Percentiles rank a stretch among this genome's conserved stretches.
Conservation (phyloP, 2,888 invertebrate species). For the Drosophila subsilvestris region DNA sequence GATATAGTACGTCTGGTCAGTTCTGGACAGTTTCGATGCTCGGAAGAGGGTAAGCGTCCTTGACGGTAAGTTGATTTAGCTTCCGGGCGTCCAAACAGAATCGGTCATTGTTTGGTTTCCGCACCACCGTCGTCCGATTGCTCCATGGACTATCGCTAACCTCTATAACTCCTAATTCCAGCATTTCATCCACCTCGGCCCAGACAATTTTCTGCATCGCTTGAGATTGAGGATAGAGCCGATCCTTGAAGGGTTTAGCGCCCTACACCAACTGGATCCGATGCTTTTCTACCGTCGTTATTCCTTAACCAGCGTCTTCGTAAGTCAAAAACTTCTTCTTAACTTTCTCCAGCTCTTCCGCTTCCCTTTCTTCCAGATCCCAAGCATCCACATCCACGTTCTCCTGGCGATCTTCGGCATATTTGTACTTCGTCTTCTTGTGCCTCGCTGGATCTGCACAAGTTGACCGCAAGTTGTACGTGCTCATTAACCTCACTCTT, state of each 20-base stretch:
- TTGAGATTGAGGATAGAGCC: background rate
- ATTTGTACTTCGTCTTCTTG: no score
- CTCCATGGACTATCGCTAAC: background rate
- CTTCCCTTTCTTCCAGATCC: no score
- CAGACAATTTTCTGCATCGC: slow-evolving; percentile 2
- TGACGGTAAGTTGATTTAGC: no score
- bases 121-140: background rate
- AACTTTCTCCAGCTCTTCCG: background rate
- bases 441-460: no score
- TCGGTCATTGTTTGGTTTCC: background rate
- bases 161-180: background rate
- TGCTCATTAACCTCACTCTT: no score
- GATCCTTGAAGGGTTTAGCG: background rate
- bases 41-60: slow-evolving; percentile 5
- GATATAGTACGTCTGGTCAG: background rate
- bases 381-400: background rate
- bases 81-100: background rate
- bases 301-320: background rate
- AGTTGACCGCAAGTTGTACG: no score
- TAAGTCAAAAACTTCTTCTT: background rate
- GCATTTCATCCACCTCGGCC: background rate
- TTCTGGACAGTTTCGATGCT: slow-evolving; percentile 1
- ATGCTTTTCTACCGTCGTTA: background rate
- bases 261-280: background rate
- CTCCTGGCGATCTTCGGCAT: background rate